Conservation (phyloP, 1,140 invertebrate species). For the Rhagoletis zephyria region DNA sequence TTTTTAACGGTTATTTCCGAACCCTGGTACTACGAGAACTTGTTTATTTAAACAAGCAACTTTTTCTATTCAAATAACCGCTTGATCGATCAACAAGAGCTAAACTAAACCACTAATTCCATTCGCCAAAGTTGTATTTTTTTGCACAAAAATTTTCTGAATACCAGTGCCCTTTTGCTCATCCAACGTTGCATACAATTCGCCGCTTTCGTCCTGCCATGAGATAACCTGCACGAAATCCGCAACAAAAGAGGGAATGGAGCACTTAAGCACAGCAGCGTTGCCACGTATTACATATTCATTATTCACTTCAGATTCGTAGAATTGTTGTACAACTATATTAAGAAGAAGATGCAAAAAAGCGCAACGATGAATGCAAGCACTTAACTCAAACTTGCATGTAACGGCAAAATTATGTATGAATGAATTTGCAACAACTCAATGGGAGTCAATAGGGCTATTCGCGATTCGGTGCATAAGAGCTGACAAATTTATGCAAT, state of each 20-base stretch:
- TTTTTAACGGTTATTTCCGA: too few species aligned
- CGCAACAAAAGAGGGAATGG: slow-evolving; percentile 80
- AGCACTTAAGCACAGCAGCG: slow-evolving; percentile 80
- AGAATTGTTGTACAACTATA: slow-evolving; percentile 83
- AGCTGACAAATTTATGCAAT: too few species aligned
- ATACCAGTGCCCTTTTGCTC: slow-evolving; percentile 65
- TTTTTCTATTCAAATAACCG: too few species aligned
- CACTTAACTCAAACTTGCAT: neutral
- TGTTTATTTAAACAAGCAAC: too few species aligned
- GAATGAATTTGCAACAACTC: neutral
- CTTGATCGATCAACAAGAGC: too few species aligned
- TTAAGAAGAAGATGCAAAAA: slow-evolving; percentile 29
- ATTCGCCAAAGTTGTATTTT: neutral
- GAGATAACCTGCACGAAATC: slow-evolving; percentile 80
- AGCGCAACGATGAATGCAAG: neutral
- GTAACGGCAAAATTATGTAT: slow-evolving; percentile 30
- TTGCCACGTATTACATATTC: slow-evolving; percentile 81
- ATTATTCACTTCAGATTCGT: slow-evolving; percentile 85
- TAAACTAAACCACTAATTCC: neutral
- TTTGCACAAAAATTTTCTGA: neutral
- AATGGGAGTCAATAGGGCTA: slow-evolving; percentile 12
- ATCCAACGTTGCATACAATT: slow-evolving; percentile 69
- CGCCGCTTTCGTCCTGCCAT: slow-evolving; percentile 79
- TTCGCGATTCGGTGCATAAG: too few species aligned
- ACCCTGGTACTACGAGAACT: too few species aligned